phyloP scores from a whole-genome alignment of 2,888 invertebrate genomes.

The Cristatella mucedo region DNA sequence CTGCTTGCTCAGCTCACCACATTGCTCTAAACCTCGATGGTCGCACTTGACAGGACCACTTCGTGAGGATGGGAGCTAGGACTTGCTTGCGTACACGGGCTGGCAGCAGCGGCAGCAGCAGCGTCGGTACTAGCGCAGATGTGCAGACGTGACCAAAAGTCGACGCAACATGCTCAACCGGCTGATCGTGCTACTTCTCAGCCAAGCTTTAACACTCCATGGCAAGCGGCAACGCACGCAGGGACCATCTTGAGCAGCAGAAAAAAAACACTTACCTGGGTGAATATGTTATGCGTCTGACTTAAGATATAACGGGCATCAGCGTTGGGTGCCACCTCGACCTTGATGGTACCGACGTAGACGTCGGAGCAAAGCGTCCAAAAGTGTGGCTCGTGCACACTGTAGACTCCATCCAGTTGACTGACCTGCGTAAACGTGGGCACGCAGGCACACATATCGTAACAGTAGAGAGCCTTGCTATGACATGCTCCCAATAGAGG shows the following conservation, averaged over 20 bases:
- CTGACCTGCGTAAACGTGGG: constrained; percentile 41
- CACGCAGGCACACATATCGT: neutral
- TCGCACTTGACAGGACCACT: too few species aligned
- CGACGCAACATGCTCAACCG: too few species aligned
- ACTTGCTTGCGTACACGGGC: too few species aligned
- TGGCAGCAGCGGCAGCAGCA: too few species aligned
- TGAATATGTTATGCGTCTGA: constrained; percentile 83
- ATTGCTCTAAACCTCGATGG: too few species aligned
- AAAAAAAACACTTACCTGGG: constrained; percentile 45
- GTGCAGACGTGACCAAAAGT: too few species aligned
- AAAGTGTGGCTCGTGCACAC: constrained; percentile 91
- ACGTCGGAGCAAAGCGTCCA: constrained; percentile 92
- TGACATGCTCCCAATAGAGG: neutral
- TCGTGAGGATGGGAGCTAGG: too few species aligned
- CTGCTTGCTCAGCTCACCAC: too few species aligned
- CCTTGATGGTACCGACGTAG: constrained; percentile 76
- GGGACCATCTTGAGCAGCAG: neutral
- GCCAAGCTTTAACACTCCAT: too few species aligned
- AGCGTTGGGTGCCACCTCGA: constrained; percentile 81
- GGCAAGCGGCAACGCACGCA: too few species aligned
- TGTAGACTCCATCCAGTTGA: constrained; percentile 75
- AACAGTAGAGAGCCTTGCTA: neutral
- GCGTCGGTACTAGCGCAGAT: too few species aligned
- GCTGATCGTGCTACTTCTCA: too few species aligned
- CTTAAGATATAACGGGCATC: constrained; percentile 81